Base-by-base conservation (phyloP, 1,140 invertebrate species). In the Camponotus pennsylvanicus region DNA sequence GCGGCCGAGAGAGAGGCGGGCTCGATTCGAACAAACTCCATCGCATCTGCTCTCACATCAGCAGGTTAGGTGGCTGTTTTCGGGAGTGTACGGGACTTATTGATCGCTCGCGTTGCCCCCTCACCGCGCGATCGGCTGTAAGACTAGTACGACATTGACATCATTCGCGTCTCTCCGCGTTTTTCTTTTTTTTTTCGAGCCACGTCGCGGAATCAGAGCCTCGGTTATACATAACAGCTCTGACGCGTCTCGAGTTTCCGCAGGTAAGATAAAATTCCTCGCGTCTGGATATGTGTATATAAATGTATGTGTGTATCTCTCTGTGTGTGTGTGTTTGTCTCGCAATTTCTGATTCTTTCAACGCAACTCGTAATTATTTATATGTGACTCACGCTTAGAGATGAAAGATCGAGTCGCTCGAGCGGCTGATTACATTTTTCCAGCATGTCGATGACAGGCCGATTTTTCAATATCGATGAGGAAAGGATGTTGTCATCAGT, bases 11-110 rank as follows among this genome's bases (percentile, higher is more conserved):
- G 64, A 27, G 34, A 9, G 66, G 40, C 40, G 40, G 45, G 32
- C 7, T 67, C 37, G 34, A 49, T 64, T 78, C 27, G 32, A 57
- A 71, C 42, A 15, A 27, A 18, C 49, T 52, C 49, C 49, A 5
- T 49, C 45, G 45, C 45, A 49, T 52, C 49, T 52, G 49, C 49
- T 52, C 49, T 21, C 57, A n/a, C 27, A 1, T 70, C 85, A 3
- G 27, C 79, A 93, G 92, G 92, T 93, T 93, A 92, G 87, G 88
- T 88, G 32, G 63, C 66, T 80, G 67, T 86, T 91, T 88, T 86
- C 57, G 87, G 67, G 76, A 87, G 75, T 55, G 59, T 64, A 82
- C 63, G 34, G 40, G 85, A 88, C 57, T 52, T 93, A 93, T 93
- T 91, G 92, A 93, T 93, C 92, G 92, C 88, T 90, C 89, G 69